These are phyloP conservation scores for Callosobruchus maculatus DNA, from an alignment of 2,888 invertebrate genomes.

Conservation along the genomic window DNA sequence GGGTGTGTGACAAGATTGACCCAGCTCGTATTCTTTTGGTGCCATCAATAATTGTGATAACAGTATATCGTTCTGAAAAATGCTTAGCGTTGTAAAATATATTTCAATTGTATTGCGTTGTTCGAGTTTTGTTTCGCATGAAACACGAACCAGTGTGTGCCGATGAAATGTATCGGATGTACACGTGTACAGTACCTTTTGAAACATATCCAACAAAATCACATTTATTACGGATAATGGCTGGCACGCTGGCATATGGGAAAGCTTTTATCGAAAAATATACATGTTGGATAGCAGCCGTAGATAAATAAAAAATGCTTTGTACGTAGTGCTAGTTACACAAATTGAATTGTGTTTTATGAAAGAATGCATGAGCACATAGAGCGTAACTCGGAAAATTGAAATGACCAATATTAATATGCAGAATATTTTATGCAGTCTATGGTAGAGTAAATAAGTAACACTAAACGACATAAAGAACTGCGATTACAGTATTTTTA, in stretches of 20 bases:
- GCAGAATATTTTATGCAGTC: neutral
- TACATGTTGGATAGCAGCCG: neutral
- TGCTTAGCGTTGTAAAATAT: neutral
- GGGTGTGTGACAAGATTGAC: too few relatives aligned
- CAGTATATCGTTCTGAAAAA: too few relatives aligned
- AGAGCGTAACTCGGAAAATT: neutral
- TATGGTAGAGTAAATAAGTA: neutral
- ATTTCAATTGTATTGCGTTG: neutral
- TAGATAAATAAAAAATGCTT: neutral
- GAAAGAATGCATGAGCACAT: neutral
- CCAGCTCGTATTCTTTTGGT: too few relatives aligned
- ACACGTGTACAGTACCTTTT: neutral
- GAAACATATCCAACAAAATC: neutral
- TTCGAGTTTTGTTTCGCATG: neutral
- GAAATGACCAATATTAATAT: neutral
- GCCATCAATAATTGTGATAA: too few relatives aligned
- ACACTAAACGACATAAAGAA: neutral
- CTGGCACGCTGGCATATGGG: neutral
- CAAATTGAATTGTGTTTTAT: neutral
- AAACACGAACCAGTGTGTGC: neutral
- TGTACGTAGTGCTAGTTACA: neutral
- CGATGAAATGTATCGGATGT: neutral
- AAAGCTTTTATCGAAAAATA: neutral
- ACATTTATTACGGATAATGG: neutral
- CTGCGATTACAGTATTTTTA: too few relatives aligned